phyloP scores from a whole-genome alignment of 2,888 invertebrate species.

The Rotaria magnacalcarata region DNA sequence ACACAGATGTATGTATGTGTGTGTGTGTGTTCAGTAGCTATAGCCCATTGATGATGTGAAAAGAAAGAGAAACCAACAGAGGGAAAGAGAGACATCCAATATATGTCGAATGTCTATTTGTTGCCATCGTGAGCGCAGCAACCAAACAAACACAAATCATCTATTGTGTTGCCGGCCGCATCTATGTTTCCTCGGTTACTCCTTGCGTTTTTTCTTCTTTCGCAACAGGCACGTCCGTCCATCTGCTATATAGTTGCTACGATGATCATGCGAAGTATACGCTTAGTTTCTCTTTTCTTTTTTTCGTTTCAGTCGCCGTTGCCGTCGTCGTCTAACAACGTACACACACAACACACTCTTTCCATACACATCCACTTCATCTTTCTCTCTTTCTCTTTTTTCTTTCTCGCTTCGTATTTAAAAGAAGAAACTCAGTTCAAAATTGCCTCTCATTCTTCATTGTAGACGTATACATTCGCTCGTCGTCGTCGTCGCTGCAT shows the following conservation, averaged over 20 bases:
- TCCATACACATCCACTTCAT: conserved; percentile 26
- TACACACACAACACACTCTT: conserved; percentile 9
- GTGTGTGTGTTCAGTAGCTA: not conserved
- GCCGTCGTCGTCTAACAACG: conserved; percentile 29
- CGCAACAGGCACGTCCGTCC: conserved; percentile 5
- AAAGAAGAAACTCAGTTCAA: conserved; percentile 29
- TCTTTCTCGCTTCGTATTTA: conserved; percentile 7
- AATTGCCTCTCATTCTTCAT: conserved; percentile 18
- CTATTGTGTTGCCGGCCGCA: conserved; percentile 5
- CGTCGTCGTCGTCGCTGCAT: not conserved
- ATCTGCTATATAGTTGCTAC: conserved; percentile 15
- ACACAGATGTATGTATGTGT: not conserved
- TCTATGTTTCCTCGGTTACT: conserved; percentile 25
- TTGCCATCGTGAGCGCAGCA: conserved; percentile 10
- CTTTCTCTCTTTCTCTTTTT: conserved; percentile 16
- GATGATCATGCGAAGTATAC: not conserved
- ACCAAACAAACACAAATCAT: conserved; percentile 29
- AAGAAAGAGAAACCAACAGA: not conserved
- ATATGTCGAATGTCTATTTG: not conserved
- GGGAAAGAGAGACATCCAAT: not conserved
- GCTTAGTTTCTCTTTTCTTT: conserved; percentile 1
- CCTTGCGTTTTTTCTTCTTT: not conserved
- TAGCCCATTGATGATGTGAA: not conserved
- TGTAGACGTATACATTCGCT: conserved; percentile 10
- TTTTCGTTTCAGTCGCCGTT: conserved; percentile 5